These are phyloP conservation scores for Actinernus sp. DNA, from an alignment of 92 coral and sea anemone genomes.

Conservation along the genomic window DNA sequence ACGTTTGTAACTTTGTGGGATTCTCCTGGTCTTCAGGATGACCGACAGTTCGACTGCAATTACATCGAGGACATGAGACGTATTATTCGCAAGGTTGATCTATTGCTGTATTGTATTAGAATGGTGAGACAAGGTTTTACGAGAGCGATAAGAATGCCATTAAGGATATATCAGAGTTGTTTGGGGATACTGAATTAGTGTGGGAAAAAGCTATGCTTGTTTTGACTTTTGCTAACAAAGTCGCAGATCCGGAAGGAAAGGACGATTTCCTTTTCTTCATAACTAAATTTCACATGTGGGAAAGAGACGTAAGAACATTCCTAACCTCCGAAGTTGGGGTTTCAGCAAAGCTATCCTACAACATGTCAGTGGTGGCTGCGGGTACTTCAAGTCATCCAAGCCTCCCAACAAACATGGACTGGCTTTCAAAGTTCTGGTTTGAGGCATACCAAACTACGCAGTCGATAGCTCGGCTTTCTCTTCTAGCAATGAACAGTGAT, in stretches of 20 bases:
- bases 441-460: conserved; percentile 5
- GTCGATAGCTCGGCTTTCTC: no score
- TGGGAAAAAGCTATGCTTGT: conserved; percentile 54
- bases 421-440: conserved; percentile 52
- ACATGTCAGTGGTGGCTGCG: conserved; percentile 11
- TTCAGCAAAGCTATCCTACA: no score
- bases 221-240: conserved; percentile 51
- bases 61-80: conserved; percentile 18
- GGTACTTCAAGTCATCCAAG: background rate
- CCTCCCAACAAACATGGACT: conserved; percentile 34
- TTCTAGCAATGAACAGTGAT: no score
- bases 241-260: conserved; percentile 26
- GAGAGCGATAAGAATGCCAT: conserved; percentile 21
- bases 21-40: conserved; percentile 54
- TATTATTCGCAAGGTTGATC: background rate
- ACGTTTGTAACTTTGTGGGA: conserved; percentile 30
- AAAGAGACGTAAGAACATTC: background rate
- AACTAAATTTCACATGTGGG: conserved; percentile 10
- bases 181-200: conserved; percentile 36
- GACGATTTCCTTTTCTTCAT: conserved; percentile 9
- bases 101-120: conserved; percentile 43
- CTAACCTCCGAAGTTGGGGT: background rate
- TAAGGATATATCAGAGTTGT: conserved; percentile 13
- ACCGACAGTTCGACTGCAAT: background rate
- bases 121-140: conserved; percentile 39